A percentile compares a stretch with the other conserved stretches of the same genome.
These are phyloP conservation scores for Aspidiotus destructor DNA, from an alignment of 2,888 invertebrate species.

Conservation along the genomic window DNA sequence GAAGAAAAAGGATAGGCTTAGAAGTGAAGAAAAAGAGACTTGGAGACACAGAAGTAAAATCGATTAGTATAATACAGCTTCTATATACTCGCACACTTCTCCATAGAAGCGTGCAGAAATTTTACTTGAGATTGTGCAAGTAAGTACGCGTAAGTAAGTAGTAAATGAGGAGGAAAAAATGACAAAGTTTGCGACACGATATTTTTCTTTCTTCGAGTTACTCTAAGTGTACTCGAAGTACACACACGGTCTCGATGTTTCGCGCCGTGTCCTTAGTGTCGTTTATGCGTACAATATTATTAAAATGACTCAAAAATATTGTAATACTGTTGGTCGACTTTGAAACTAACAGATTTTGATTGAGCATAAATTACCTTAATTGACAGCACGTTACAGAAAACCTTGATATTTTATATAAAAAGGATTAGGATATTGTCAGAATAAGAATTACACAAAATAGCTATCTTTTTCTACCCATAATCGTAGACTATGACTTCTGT, in stretches of 20 bases:
- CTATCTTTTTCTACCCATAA: conserved; percentile 19
- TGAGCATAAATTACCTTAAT: conserved; percentile 10
- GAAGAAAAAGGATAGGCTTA: no score
- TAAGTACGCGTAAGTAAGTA: no score
- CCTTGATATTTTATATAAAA: not conserved
- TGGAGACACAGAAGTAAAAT: no score
- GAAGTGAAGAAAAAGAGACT: no score
- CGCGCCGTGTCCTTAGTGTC: no score
- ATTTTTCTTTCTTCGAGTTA: not conserved
- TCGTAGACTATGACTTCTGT: not conserved
- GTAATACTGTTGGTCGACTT: not conserved
- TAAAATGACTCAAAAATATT: not conserved
- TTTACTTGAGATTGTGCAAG: no score
- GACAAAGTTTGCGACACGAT: not conserved
- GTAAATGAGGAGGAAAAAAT: not conserved
- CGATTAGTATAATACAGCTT: no score
- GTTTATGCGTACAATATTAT: not conserved
- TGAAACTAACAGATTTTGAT: not conserved
- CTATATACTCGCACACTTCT: no score
- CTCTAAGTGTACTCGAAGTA: not conserved
- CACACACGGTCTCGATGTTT: no score
- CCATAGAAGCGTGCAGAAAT: no score
- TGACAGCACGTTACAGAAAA: not conserved
- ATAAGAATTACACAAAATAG: conserved; percentile 11
- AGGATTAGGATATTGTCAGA: conserved; percentile 2